These are phyloP conservation scores for Iguana delicatissima DNA, from an alignment of 2,797 vertebrate genomes.

Conservation along the genomic window DNA sequence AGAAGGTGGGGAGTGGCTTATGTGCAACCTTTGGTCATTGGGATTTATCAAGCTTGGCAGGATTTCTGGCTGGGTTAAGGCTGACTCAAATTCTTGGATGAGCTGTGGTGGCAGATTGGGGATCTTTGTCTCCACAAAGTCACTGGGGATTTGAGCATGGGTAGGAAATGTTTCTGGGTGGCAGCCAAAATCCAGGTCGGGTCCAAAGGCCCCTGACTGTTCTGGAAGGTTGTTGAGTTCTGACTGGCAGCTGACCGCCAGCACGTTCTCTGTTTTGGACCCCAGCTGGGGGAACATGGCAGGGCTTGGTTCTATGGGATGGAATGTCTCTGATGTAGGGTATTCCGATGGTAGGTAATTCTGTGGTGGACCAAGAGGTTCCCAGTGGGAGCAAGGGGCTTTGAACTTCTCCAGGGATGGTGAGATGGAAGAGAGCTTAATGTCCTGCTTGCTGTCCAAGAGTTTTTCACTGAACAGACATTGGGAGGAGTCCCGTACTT, in stretches of 20 bases:
- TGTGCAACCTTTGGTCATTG: slow-evolving; percentile 78
- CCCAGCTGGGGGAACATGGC: slow-evolving; percentile 74
- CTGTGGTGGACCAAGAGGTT: slow-evolving; percentile 80
- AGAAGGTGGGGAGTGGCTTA: slow-evolving; percentile 45
- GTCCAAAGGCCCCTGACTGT: slow-evolving; percentile 54
- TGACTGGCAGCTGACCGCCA: slow-evolving; percentile 78
- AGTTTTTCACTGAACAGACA: slow-evolving; percentile 81
- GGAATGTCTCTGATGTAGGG: slow-evolving; percentile 78
- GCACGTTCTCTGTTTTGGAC: slow-evolving; percentile 78
- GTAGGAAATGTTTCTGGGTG: slow-evolving; percentile 58
- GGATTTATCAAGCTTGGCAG: slow-evolving; percentile 80
- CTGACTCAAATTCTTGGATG: slow-evolving; percentile 58
- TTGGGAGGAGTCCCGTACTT: slow-evolving; percentile 75
- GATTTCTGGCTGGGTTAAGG: slow-evolving; percentile 65
- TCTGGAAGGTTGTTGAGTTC: slow-evolving; percentile 73
- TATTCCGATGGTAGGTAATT: slow-evolving; percentile 84
- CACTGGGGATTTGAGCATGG: neutral
- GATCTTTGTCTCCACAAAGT: slow-evolving; percentile 68
- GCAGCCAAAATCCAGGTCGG: slow-evolving; percentile 66
- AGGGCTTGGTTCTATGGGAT: slow-evolving; percentile 33
- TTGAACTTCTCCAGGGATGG: slow-evolving; percentile 92
- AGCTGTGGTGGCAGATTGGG: slow-evolving; percentile 52
- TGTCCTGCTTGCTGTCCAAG: slow-evolving; percentile 77
- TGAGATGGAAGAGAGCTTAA: slow-evolving; percentile 83
- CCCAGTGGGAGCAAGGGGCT: slow-evolving; percentile 92